A percentile compares a stretch with the other conserved stretches of the same genome.
phyloP scores from a whole-genome alignment of 2,888 invertebrate species.

The Priocnemis perturbator region DNA sequence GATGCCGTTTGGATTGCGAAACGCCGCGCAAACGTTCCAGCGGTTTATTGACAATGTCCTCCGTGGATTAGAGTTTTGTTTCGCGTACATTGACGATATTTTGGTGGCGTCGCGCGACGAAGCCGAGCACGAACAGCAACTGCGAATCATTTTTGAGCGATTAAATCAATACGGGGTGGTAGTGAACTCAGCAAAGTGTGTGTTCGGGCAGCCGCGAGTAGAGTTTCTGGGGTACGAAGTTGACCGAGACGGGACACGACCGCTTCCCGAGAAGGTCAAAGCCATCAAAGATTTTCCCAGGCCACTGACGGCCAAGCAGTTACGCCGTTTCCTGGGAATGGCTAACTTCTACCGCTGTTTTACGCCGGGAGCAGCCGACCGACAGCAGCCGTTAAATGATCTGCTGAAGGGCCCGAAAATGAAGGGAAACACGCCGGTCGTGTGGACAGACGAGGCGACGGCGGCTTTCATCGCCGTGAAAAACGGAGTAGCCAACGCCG shows the following conservation, averaged over 20 bases:
- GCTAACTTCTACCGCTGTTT: neutral
- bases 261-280: neutral
- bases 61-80: slow-evolving; percentile 60
- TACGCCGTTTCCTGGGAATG: neutral
- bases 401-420: neutral
- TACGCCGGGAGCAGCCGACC: neutral
- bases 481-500: neutral
- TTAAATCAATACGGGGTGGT: neutral
- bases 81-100: slow-evolving; percentile 66
- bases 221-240: neutral
- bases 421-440: neutral
- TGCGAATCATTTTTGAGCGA: neutral
- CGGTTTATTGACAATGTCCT: slow-evolving; percentile 64
- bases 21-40: too few relatives aligned
- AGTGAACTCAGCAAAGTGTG: neutral
- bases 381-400: neutral
- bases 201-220: neutral
- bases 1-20: too few relatives aligned
- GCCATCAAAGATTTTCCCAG: neutral
- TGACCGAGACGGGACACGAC: neutral
- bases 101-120: neutral
- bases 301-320: neutral
- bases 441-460: neutral
- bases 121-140: neutral
- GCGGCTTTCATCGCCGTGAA: neutral